Conservation (phyloP, 2,888 invertebrate species). For the Chromoteleia sp. region DNA sequence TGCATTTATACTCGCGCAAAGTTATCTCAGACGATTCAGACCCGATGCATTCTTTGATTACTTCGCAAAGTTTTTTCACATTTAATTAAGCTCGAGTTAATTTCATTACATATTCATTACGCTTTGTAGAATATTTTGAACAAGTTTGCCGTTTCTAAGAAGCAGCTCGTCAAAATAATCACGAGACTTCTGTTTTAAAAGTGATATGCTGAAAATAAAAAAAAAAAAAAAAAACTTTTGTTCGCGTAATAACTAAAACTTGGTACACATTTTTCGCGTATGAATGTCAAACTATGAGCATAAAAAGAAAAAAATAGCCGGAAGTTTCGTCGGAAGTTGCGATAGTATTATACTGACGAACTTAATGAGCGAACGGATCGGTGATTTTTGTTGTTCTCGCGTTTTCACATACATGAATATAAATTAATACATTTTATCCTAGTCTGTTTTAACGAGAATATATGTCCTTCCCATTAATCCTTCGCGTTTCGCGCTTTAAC, state of each 20-base stretch:
- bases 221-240: slow-evolving; percentile 10
- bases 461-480: slow-evolving; percentile 1
- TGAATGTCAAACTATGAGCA: slow-evolving; percentile 32
- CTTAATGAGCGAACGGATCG: slow-evolving; percentile 58
- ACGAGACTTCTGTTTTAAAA: not conserved
- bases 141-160: not conserved
- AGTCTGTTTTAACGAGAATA: slow-evolving; percentile 20
- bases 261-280: slow-evolving; percentile 4
- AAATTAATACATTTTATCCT: slow-evolving; percentile 18
- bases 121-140: not conserved
- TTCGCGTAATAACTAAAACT: not conserved
- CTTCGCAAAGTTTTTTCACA: not conserved
- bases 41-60: not conserved
- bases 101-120: slow-evolving; percentile 11
- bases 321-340: slow-evolving; percentile 64
- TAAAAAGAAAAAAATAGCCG: slow-evolving; percentile 40
- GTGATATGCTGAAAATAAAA: not conserved
- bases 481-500: slow-evolving; percentile 13
- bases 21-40: not conserved
- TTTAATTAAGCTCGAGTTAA: slow-evolving; percentile 3
- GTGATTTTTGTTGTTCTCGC: slow-evolving; percentile 63
- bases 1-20: slow-evolving; percentile 4
- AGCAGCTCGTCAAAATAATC: not conserved
- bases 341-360: slow-evolving; percentile 52
- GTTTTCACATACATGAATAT: slow-evolving; percentile 32